These are phyloP conservation scores for Hippocampus comes DNA, from an alignment of 2,113 vertebrate species.

Conservation along the genomic window DNA sequence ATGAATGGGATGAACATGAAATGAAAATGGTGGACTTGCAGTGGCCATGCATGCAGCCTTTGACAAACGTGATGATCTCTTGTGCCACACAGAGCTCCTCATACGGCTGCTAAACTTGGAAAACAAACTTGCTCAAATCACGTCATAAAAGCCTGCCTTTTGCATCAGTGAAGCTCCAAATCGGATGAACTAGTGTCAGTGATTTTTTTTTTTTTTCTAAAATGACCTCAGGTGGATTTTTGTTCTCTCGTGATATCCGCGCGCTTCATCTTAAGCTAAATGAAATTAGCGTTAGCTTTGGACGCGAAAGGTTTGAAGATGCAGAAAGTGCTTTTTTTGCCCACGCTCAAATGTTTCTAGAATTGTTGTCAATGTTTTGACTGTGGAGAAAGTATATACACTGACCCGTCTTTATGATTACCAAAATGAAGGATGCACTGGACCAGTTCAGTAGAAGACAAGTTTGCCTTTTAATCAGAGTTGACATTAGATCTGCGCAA, in stretches of 20 bases:
- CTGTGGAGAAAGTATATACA: slow-evolving; percentile 9
- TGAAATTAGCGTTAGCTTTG: not conserved
- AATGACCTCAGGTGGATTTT: not conserved
- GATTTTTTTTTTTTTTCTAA: not conserved
- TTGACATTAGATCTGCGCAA: not conserved
- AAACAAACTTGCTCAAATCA: not conserved
- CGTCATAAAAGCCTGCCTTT: not conserved
- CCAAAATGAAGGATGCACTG: not conserved
- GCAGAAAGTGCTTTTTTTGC: not conserved
- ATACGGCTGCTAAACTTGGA: not conserved
- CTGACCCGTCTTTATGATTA: not conserved
- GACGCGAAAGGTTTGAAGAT: not conserved
- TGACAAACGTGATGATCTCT: not conserved
- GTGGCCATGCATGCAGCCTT: not conserved
- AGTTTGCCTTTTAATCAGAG: not conserved
- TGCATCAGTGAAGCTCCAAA: not conserved
- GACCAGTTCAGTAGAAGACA: slow-evolving; percentile 6
- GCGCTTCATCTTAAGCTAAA: not conserved
- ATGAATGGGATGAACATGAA: not conserved
- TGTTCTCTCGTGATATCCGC: not conserved
- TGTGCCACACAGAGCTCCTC: not conserved
- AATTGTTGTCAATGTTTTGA: slow-evolving; percentile 23
- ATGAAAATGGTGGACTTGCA: not conserved
- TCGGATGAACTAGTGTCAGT: not conserved
- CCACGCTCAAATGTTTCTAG: not conserved